Evolutionary conservation across 2,797 vertebrate genomes (phyloP).

Genomic region (Crenichthys baileyi): DNA sequence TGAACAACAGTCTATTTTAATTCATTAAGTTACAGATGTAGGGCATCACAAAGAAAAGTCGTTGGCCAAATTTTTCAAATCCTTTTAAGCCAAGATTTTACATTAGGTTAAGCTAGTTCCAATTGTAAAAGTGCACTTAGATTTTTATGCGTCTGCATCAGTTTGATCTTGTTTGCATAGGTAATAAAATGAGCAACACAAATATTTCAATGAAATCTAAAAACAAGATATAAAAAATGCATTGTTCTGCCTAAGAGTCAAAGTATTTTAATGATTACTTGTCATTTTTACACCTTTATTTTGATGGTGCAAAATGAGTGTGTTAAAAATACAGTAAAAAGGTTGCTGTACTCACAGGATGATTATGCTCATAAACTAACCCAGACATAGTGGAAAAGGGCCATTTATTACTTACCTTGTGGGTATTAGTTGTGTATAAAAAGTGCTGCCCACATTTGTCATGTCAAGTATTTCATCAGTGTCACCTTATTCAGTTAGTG

Average conservation of each 20-base stretch:
- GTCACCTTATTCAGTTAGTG: neutral
- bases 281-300: neutral
- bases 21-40: neutral
- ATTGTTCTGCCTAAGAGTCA: neutral
- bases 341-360: neutral
- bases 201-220: too few species aligned
- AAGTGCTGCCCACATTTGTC: neutral
- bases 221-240: neutral
- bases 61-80: neutral
- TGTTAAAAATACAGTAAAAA: neutral
- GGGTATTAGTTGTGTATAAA: neutral
- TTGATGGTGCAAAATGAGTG: too few species aligned
- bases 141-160: neutral
- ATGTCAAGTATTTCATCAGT: neutral
- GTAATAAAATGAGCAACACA: too few species aligned
- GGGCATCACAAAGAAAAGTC: neutral
- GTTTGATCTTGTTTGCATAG: neutral
- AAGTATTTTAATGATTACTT: neutral
- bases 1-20: neutral
- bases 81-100: neutral
- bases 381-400: too few species aligned
- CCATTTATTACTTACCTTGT: neutral
- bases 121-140: neutral
- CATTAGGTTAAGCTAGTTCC: too few species aligned
- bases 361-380: neutral